Percentiles rank a stretch among this genome's conserved stretches.
phyloP scores from a whole-genome alignment of 2,113 vertebrate species.

The Brachyistius frenatus region DNA sequence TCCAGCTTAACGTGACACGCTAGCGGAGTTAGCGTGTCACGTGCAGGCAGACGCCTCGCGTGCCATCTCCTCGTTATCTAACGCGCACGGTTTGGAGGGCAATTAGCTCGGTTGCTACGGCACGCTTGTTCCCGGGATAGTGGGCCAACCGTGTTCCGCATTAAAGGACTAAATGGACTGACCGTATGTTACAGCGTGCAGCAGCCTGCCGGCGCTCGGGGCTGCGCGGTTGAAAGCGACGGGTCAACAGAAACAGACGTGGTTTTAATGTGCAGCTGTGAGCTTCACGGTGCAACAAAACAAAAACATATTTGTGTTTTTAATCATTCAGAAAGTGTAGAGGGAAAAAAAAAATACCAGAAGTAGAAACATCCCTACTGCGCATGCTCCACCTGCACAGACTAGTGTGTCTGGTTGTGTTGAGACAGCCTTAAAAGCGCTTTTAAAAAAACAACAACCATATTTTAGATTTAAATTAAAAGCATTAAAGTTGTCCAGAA shows the following conservation, averaged over 20 bases:
- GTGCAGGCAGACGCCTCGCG: background rate
- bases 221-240: no score
- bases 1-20: background rate
- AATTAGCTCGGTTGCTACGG: slow-evolving; percentile 17
- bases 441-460: no score
- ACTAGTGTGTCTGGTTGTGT: no score
- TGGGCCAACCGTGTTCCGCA: slow-evolving; percentile 9
- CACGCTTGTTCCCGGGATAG: background rate
- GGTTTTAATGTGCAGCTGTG: background rate
- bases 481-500: no score
- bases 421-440: no score
- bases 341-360: no score
- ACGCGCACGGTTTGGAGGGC: slow-evolving; percentile 2
- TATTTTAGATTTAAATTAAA: no score
- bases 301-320: no score
- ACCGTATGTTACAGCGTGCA: background rate
- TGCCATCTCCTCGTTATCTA: slow-evolving; percentile 18
- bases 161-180: slow-evolving; percentile 31
- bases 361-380: no score
- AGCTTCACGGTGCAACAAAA: no score
- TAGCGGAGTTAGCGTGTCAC: slow-evolving; percentile 30
- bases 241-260: background rate
- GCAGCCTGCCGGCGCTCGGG: background rate
- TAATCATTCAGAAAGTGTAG: no score
- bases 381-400: no score